Percentiles rank a stretch among this genome's conserved stretches.
phyloP scores from a whole-genome alignment of 1,140 invertebrate genomes.

The Hestina assimilis region DNA sequence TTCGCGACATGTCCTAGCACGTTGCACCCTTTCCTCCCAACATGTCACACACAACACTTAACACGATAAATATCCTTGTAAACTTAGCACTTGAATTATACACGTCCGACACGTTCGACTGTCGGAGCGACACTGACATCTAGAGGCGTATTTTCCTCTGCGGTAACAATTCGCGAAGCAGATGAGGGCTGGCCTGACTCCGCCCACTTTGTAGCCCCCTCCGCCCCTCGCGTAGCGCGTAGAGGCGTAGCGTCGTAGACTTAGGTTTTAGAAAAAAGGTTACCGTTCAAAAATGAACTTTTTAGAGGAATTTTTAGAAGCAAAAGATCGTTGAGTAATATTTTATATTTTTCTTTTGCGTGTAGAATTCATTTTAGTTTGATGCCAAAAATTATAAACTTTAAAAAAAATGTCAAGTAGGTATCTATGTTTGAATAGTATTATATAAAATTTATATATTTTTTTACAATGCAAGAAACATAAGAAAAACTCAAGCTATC shows the following conservation, averaged over 20 bases:
- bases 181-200: slow-evolving; percentile 44
- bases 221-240: slow-evolving; percentile 39
- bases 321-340: too few relatives aligned
- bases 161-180: slow-evolving; percentile 44
- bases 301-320: not conserved
- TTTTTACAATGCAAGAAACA: too few relatives aligned
- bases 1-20: slow-evolving; percentile 79
- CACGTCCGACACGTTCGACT: slow-evolving; percentile 35
- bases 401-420: too few relatives aligned
- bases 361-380: too few relatives aligned
- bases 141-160: slow-evolving; percentile 38
- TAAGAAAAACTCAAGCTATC: too few relatives aligned
- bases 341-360: too few relatives aligned
- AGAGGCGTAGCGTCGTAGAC: slow-evolving; percentile 52
- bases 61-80: slow-evolving; percentile 38
- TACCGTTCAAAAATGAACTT: not conserved
- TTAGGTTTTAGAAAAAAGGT: slow-evolving; percentile 24
- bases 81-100: slow-evolving; percentile 32
- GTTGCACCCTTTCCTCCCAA: slow-evolving; percentile 43
- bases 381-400: too few relatives aligned
- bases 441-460: too few relatives aligned
- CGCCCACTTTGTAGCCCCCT: slow-evolving; percentile 43
- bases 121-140: slow-evolving; percentile 42
- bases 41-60: slow-evolving; percentile 59
- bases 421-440: too few relatives aligned